phyloP scores from a whole-genome alignment of 2,888 invertebrate species.

The Drosophila kuntzei region DNA sequence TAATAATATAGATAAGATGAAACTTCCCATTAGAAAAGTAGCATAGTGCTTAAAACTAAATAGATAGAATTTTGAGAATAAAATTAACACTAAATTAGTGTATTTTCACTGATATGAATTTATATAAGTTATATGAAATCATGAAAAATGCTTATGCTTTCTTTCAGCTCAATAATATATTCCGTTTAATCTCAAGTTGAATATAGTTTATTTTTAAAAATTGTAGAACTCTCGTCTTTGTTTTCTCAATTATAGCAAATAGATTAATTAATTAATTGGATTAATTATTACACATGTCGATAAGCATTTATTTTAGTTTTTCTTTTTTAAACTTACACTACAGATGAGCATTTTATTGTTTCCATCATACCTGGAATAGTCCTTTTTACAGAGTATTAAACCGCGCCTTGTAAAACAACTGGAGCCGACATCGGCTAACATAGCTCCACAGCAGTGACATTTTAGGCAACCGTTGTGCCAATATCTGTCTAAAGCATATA shows the following conservation, averaged over 20 bases:
- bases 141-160: too few species aligned
- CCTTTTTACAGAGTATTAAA: slow-evolving; percentile 97
- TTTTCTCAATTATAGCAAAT: neutral
- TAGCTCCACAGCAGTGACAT: slow-evolving; percentile 95
- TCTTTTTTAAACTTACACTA: neutral
- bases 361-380: slow-evolving; percentile 94
- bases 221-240: too few species aligned
- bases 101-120: too few species aligned
- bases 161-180: too few species aligned
- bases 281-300: neutral
- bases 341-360: neutral
- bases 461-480: slow-evolving; percentile 98
- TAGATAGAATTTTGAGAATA: too few species aligned
- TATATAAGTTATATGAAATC: too few species aligned
- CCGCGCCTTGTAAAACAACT: slow-evolving; percentile 97
- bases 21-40: too few species aligned
- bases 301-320: neutral
- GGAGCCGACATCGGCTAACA: slow-evolving; percentile 95
- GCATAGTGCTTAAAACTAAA: too few species aligned
- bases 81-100: too few species aligned
- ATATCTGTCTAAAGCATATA: slow-evolving; percentile 96
- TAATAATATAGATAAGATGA: too few species aligned
- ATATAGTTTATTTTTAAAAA: too few species aligned
- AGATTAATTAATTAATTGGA: neutral
- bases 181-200: too few species aligned